These are phyloP conservation scores for Drosophila grimshawi DNA, from an alignment of 1,140 invertebrate species.

Conservation along the genomic window DNA sequence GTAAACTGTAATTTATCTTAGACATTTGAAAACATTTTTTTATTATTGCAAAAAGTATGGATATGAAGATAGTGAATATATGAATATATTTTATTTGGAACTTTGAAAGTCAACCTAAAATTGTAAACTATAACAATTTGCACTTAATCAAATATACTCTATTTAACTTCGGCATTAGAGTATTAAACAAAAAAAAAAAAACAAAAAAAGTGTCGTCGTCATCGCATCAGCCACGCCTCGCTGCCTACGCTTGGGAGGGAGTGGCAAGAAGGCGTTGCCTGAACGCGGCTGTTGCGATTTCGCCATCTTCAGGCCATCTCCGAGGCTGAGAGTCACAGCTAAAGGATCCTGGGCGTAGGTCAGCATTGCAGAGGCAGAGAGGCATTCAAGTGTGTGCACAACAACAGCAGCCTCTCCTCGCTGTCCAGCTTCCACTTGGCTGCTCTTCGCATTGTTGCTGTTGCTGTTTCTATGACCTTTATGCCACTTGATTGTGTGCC, in stretches of 20 bases:
- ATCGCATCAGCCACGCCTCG: slow-evolving; percentile 66
- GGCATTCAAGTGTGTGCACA: slow-evolving; percentile 21
- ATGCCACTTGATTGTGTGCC: slow-evolving; percentile 61
- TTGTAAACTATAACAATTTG: too few relatives aligned
- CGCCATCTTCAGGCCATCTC: background rate
- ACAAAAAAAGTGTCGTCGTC: slow-evolving; percentile 37
- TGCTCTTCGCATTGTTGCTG: slow-evolving; percentile 29
- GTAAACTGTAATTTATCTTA: too few relatives aligned
- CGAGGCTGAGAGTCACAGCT: background rate
- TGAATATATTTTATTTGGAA: too few relatives aligned
- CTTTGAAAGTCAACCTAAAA: too few relatives aligned
- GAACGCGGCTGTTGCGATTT: slow-evolving; percentile 73
- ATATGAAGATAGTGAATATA: too few relatives aligned
- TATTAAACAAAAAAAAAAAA: background rate
- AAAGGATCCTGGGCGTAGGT: slow-evolving; percentile 16
- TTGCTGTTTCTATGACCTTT: slow-evolving; percentile 57
- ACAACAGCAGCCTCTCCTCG: slow-evolving; percentile 7
- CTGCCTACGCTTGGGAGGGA: slow-evolving; percentile 14
- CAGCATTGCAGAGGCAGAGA: slow-evolving; percentile 23
- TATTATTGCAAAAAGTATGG: too few relatives aligned
- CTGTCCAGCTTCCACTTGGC: slow-evolving; percentile 61
- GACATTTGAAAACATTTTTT: too few relatives aligned
- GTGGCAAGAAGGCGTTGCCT: slow-evolving; percentile 61
- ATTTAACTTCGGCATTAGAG: background rate
- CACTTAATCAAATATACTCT: background rate